These are phyloP conservation scores for Amblyjoppa proteus DNA, from an alignment of 2,888 invertebrate species.

Conservation along the genomic window DNA sequence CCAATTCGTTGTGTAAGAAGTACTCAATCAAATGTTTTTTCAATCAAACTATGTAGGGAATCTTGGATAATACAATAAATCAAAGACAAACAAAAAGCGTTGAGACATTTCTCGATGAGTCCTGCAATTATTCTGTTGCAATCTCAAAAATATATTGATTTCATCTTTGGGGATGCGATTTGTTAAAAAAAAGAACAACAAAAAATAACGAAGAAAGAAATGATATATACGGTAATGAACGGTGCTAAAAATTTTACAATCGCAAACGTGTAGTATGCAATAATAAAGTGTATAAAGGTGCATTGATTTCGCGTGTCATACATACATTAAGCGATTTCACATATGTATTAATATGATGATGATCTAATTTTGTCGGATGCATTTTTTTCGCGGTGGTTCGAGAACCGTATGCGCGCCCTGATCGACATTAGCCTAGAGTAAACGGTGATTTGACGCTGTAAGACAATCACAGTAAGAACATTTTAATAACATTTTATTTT, in stretches of 20 bases:
- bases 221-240: conserved; percentile 35
- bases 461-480: conserved; percentile 41
- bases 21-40: conserved; percentile 41
- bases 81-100: background rate
- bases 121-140: background rate
- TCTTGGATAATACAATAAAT: background rate
- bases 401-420: conserved; percentile 2
- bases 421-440: background rate
- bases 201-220: conserved; percentile 29
- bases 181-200: conserved; percentile 13
- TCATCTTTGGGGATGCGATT: conserved; percentile 16
- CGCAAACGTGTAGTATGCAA: conserved; percentile 79
- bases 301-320: conserved; percentile 74
- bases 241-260: conserved; percentile 46
- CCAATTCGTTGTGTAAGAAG: conserved; percentile 51
- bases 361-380: conserved; percentile 4
- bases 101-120: background rate
- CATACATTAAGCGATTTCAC: conserved; percentile 28
- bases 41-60: conserved; percentile 37
- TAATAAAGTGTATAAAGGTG: conserved; percentile 76
- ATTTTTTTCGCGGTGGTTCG: conserved; percentile 22
- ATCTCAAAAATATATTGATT: background rate
- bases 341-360: conserved; percentile 23
- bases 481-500: background rate
- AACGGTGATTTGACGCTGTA: conserved; percentile 26